Base-by-base conservation (phyloP, 2,113 vertebrate genomes). In the Sinocyclocheilus anshuiensis region DNA sequence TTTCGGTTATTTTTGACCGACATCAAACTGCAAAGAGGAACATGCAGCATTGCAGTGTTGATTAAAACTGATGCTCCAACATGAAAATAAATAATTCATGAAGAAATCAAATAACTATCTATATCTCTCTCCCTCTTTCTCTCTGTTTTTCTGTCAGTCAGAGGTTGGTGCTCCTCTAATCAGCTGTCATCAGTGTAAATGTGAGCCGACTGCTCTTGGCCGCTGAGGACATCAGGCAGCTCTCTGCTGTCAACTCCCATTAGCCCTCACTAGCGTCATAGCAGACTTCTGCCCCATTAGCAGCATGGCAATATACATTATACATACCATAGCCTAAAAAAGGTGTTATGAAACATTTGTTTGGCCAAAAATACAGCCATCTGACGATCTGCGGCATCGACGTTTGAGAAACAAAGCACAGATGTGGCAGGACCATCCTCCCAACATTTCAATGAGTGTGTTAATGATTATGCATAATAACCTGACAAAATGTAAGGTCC, bases 241-340 rank as follows among this genome's bases (percentile, higher is more conserved):
- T 92, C 91, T 92, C 92, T 89, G 89, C 89, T 92, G 93, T 94
- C 93, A 87, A 86, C 92, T 93, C 90, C 91, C 84, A 77, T 94
- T 92, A 93, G 76, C 86, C 77, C 22, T 88, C 77, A 76, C 33
- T 29, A 10, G 24, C 85, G 81, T 88, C 92, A 93, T 39, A 22
- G 18, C 50, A 86, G 79, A 79, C 72, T 65, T 85, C 65, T 84
- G 53, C 45, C 57, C 75, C 65, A 85, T 90, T 85, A 87, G 79
- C 85, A 81, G 75, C 78, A 80, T 53, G 72, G 83, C 39, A 55
- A 39, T 57, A 86, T 85, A 78, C 78, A 89, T 88, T 85, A 90
- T 86, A 88, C 76, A 90, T 67, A 82, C 15, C 69, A 48, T 74
- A 77, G 55, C 61, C 84, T 59, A 79, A 50, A 86, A 57, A 76